phyloP scores from a whole-genome alignment of 2,888 invertebrate genomes.

The Pomacea canaliculata region DNA sequence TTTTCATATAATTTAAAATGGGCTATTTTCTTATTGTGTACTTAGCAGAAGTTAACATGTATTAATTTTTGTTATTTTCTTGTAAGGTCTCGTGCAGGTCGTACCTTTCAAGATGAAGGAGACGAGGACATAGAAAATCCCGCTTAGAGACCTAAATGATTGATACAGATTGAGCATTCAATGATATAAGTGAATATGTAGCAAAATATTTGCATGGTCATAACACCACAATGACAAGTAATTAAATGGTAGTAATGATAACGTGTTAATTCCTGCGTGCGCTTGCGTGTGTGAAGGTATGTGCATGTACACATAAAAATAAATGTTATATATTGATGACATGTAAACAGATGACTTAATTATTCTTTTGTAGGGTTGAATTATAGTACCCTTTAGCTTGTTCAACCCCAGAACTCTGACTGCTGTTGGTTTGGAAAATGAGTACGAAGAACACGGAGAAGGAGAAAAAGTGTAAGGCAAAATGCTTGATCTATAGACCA shows the following conservation, averaged over 20 bases:
- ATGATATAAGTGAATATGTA: too few relatives aligned
- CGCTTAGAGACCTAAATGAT: slow-evolving; percentile 35
- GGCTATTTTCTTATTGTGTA: too few relatives aligned
- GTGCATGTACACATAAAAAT: not conserved
- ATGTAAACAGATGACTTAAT: too few relatives aligned
- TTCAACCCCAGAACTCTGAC: slow-evolving; percentile 62
- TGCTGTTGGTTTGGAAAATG: slow-evolving; percentile 63
- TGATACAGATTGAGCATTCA: too few relatives aligned
- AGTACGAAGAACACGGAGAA: slow-evolving; percentile 60
- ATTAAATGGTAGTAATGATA: too few relatives aligned
- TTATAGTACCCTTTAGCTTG: slow-evolving; percentile 57
- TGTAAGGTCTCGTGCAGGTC: slow-evolving; percentile 19
- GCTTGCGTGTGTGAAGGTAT: not conserved
- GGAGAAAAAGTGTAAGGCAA: slow-evolving; percentile 38
- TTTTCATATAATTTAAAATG: too few relatives aligned
- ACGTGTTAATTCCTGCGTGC: not conserved
- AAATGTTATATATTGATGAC: not conserved
- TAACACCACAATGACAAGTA: too few relatives aligned
- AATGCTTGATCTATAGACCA: not conserved
- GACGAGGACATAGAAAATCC: slow-evolving; percentile 35
- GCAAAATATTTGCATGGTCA: too few relatives aligned
- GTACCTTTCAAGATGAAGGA: slow-evolving; percentile 27
- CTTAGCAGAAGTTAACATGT: too few relatives aligned
- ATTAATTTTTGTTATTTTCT: too few relatives aligned
- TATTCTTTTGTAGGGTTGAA: slow-evolving; percentile 57